Base-by-base conservation (phyloP, 2,888 invertebrate genomes). In the Cylindroiulus punctatus region DNA sequence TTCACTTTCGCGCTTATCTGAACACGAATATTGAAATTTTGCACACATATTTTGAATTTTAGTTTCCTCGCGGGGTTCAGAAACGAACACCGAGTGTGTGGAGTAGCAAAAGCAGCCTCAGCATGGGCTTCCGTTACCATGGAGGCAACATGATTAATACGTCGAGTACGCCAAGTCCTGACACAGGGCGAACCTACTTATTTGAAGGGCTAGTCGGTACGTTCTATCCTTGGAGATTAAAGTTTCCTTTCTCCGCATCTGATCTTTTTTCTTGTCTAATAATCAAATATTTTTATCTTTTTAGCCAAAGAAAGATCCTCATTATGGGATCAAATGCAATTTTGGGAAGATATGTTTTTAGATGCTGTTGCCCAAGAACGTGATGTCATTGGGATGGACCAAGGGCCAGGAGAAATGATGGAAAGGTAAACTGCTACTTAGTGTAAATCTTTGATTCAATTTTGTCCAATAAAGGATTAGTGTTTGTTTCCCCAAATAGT, bases 361-460 rank as follows among this genome's bases (percentile, higher is more conserved):
- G 99, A 99, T 92, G 98, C 99, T 0, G 99, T 99, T 0, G 93
- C 94, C 32, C 99, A 99, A 91, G 99, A 99, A 91, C 93, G 99
- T 32, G 99, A 99, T 90, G 97, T 99, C 94, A 96, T 99, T 89
- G 98, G 99, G 86, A 98, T 99, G 98, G 99, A 99, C 92, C 99
- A 99, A 93, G 98, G 98, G 30, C 98, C 98, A 52, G 95, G 96
- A 86, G 98, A 98, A 92, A 98, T 99, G 98, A 98, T 99, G 97
- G 98, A 98, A 90, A 94, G 98, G 92, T 93, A 88, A 86, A 76
- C 26, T 30, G n/a, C n/a, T n/a, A n/a, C n/a, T n/a, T n/a, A n/a
- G n/a, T n/a, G n/a, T n/a, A n/a, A n/a, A n/a, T n/a, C n/a, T n/a
- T n/a, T n/a, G n/a, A n/a, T n/a, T n/a, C n/a, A n/a, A n/a, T n/a